Evolutionary conservation across 2,888 invertebrate genomes (phyloP), one percentile per base, ranked within the genome.

Genomic region (Sinhomidia bicolor): DNA sequence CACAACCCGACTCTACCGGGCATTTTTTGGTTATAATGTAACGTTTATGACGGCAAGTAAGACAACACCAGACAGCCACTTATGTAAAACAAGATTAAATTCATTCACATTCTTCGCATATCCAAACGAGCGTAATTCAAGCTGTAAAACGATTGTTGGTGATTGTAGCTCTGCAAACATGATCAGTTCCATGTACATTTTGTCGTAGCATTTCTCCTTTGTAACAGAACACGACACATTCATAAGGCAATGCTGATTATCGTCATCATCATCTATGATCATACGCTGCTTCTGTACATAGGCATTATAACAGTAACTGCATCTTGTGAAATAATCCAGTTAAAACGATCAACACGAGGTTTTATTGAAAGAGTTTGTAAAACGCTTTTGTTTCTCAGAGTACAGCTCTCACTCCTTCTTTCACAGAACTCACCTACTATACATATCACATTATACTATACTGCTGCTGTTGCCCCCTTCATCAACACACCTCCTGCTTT

Each of bases 311-410:
- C 51, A n/a, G 6, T 60, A 60, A 60, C 29, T 62, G 14, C 29
- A 62, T 26, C 62, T 62, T 62, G 62, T 32, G 62, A 62, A 29
- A 26, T 26, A 29, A 14, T 29, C 29, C 14, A 62, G 62, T 29
- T 62, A 62, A 26, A 32, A 62, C 62, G 29, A 29, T 29, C 26
- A 62, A 79, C 17, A 57, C 6, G 57, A 17, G 4, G 32, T 54
- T 79, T 79, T 79, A 79, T 79, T 29, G 57, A 57, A 12, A 32
- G 57, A 79, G 79, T 79, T 79, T 79, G 36, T 36, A 14, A 57
- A 79, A 36, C 79, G 20, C 54, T 62, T 62, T 79, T 54, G 76
- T 54, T 78, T 54, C 17, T 51, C 51, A 4, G 9, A 29, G 62
- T 62, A 14, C 29, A 62, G 29, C 29, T 62, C 17, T 62, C 62